Conservation (phyloP, 2,888 invertebrate species). For the Ferdinandea cuprea region DNA sequence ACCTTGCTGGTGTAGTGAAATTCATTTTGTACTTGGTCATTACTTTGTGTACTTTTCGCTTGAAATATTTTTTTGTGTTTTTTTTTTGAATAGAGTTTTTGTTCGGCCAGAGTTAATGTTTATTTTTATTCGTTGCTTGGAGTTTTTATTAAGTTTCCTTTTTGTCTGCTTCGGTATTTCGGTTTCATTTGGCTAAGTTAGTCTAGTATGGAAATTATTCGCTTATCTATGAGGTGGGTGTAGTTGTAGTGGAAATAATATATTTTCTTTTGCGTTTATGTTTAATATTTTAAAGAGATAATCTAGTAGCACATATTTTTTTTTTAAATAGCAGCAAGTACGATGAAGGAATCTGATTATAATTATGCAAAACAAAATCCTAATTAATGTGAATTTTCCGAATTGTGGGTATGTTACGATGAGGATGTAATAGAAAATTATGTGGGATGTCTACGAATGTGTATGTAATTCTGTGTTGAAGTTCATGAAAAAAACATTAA, state of each 20-base stretch:
- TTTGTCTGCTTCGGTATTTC: not conserved
- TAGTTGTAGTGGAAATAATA: not conserved
- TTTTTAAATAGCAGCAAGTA: too few species aligned
- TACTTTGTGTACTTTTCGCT: conserved; percentile 25
- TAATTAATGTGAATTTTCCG: too few species aligned
- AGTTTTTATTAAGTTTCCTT: not conserved
- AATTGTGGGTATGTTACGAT: too few species aligned
- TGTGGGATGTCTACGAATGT: too few species aligned
- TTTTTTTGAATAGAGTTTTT: not conserved
- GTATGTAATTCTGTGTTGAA: too few species aligned
- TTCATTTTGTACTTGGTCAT: conserved; percentile 20
- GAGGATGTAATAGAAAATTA: too few species aligned
- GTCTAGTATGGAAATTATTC: not conserved
- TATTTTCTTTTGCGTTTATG: not conserved
- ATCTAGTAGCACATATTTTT: too few species aligned
- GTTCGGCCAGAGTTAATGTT: not conserved
- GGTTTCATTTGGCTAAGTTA: not conserved
- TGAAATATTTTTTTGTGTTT: not conserved
- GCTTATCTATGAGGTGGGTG: not conserved
- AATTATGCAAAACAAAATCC: too few species aligned
- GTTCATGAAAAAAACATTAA: too few species aligned
- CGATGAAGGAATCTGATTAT: too few species aligned
- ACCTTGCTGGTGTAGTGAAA: conserved; percentile 2
- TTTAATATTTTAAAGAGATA: not conserved
- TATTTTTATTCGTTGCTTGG: conserved; percentile 6